These are phyloP conservation scores for Chlorospingus semifuscus DNA, from an alignment of 2,797 vertebrate species.

Conservation along the genomic window DNA sequence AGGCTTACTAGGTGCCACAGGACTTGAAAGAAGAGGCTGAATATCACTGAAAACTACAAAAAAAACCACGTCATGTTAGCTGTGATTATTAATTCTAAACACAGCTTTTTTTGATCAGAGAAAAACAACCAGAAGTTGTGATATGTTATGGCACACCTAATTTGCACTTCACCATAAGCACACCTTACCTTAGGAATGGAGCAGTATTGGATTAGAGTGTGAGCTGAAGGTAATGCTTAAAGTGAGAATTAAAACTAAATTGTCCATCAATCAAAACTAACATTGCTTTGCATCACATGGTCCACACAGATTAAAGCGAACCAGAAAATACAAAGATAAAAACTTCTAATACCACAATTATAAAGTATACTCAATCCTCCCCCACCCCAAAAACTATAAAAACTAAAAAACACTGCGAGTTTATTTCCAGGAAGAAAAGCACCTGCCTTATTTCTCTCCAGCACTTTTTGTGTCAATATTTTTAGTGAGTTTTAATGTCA, in stretches of 20 bases:
- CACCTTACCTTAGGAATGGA: neutral
- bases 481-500: neutral
- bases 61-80: neutral
- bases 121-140: neutral
- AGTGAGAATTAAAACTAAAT: neutral
- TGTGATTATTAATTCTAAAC: neutral
- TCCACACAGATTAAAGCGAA: neutral
- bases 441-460: neutral
- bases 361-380: neutral
- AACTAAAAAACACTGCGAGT: neutral
- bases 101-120: neutral
- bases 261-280: neutral
- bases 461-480: neutral
- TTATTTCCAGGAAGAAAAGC: neutral
- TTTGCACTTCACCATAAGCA: neutral
- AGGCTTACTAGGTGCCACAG: slow-evolving; percentile 53
- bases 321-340: neutral
- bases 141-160: neutral
- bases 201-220: neutral
- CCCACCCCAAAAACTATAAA: neutral
- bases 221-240: neutral
- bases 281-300: neutral
- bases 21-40: slow-evolving; percentile 58
- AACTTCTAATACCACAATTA: neutral
- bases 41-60: slow-evolving; percentile 59